Base-by-base conservation (phyloP, 2,113 vertebrate genomes). In the Hystrix cristata region DNA sequence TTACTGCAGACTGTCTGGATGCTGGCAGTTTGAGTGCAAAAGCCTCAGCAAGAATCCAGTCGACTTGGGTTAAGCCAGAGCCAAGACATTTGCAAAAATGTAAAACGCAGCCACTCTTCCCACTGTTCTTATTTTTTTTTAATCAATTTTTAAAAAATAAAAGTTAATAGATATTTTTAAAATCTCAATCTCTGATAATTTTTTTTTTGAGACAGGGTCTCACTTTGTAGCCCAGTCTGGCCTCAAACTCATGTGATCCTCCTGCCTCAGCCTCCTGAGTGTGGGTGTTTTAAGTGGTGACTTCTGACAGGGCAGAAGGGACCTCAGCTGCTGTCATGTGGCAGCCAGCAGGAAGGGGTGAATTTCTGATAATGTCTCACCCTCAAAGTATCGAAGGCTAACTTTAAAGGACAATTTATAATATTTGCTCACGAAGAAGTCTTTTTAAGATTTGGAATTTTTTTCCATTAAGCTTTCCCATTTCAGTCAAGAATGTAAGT, bases 401-500 rank as follows among this genome's bases (percentile, higher is more conserved):
- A 38, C 72, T 91, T 91, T 94, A 64, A 94, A 94, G 65, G 34
- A 23, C 12, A 23, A 2, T 59, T 51, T 93, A n/a, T 74, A 53
- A 19, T 96, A 59, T 62, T 93, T 93, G 81, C 78, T 90, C 91
- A 93, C 96, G 88, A 96, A 94, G 18, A 91, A 95, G 74, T 62
- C 90, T 92, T 96, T 95, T 95, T 82, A 95, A 96, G 93, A 94
- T 97, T 59, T 91, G 90, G 74, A 93, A 46, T 84, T 86, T 94
- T 92, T 81, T 79, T 60, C 83, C 93, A 95, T 93, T 76, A 80
- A 93, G 43, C 84, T 92, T 97, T 97, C 96, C 96, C 74, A 96
- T 96, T 96, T 95, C 87, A 60, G 87, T 95, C 87, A 97, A 97
- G 97, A 97, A 97, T 97, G 96, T 91, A 87, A 97, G 95, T 60